Base-by-base conservation (phyloP, 1,140 invertebrate genomes). In the Bombus pyrosoma region DNA sequence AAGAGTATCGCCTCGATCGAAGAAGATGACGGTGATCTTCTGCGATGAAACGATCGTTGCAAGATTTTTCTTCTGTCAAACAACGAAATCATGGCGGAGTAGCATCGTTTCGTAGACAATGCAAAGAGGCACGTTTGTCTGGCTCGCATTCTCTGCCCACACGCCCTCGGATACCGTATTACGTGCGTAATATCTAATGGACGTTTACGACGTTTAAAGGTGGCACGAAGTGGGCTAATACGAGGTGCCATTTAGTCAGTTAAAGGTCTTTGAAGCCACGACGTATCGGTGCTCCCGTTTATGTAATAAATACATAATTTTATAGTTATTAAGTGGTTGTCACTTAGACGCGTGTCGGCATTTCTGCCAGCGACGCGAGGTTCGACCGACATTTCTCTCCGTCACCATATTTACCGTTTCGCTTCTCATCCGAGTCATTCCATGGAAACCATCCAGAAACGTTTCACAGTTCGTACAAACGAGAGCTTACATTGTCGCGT, bases 201-300 rank as follows among this genome's bases (percentile, higher is more conserved):
- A 83, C 84, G 79, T 86, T 86, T 82, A 86, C 80, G 84, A 82
- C 66, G 87, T 69, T 89, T 77, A 89, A 89, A 89, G 87, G 80
- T 89, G 84, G 84, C 74, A 59, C 84, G 76, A 89, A 89, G 88
- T 89, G 84, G 80, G 81, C 84, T 89, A 89, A 89, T 89, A 89
- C 71, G 83, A 89, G 76, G 62, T 89, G 76, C 66, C 80, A 80
- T 86, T 89, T 89, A 89, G 76, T 76, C 81, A 80, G 69, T 89
- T 89, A 89, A 89, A 89, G 87, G 85, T 86, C 88, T 86, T 89
- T 83, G 88, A 86, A 86, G 84, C 79, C 47, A 74, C 79, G 72
- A 69, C 79, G 43, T 74, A 86, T 86, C 84, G 87, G 71, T 74
- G 85, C 73, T 57, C 62, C 71, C 83, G 87, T 62, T 81, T 76